Percentiles rank a stretch among this genome's conserved stretches.
Evolutionary conservation across 2,797 vertebrate species (phyloP).

Genomic region (Ficedula albicollis): DNA sequence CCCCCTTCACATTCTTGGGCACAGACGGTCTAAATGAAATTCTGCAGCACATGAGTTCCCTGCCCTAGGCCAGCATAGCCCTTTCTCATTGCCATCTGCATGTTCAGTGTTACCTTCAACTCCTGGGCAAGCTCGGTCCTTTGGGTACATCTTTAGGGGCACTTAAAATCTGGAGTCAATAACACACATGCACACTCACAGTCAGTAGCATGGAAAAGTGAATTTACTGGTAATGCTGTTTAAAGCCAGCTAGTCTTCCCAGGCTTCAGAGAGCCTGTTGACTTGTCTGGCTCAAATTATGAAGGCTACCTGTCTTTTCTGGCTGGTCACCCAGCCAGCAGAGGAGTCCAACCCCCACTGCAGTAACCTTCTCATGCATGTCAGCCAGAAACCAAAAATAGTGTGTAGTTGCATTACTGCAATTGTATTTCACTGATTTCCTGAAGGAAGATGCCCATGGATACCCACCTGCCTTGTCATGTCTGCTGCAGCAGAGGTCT

Average conservation of each 20-base stretch:
- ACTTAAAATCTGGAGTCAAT: not conserved
- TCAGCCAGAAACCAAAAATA: not conserved
- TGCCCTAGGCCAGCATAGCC: not conserved
- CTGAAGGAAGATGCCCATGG: not conserved
- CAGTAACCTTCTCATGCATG: not conserved
- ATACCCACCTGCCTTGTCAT: not conserved
- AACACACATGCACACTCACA: accelerated
- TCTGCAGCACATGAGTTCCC: accelerated
- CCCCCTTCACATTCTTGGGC: not conserved
- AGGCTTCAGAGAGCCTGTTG: not conserved
- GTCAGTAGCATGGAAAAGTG: not conserved
- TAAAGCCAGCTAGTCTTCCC: not conserved
- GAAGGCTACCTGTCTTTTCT: not conserved
- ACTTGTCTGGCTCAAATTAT: not conserved
- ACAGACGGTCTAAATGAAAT: not conserved
- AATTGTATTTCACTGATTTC: no score
- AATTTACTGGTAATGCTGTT: not conserved
- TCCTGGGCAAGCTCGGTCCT: not conserved
- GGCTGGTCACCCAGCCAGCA: not conserved
- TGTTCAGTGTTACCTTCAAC: not conserved
- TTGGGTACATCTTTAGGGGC: not conserved
- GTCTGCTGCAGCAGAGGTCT: not conserved
- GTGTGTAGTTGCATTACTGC: not conserved
- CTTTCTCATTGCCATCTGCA: not conserved
- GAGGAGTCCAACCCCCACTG: accelerated